These are phyloP conservation scores for Phalera bucephala DNA, from an alignment of 2,888 invertebrate species.

Conservation along the genomic window DNA sequence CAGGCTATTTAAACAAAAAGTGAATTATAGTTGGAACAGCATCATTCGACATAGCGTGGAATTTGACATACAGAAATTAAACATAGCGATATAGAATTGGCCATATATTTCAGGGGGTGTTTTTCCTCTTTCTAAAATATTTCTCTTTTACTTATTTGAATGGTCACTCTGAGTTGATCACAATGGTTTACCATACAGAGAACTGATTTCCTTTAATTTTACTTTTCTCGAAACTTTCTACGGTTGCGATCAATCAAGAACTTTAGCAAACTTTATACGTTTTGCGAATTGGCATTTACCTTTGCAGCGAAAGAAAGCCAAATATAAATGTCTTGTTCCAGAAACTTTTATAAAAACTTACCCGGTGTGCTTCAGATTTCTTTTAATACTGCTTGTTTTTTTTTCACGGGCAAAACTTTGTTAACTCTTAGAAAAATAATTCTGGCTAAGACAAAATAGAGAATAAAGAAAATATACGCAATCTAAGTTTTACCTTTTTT, in stretches of 20 bases:
- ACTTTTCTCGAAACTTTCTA: slow-evolving; percentile 1
- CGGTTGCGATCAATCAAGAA: slow-evolving; percentile 49
- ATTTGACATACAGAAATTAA: no score
- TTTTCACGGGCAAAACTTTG: slow-evolving; percentile 2
- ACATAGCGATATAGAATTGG: no score
- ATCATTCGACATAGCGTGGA: no score
- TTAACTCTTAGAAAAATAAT: neutral
- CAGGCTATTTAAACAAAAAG: no score
- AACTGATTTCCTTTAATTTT: neutral
- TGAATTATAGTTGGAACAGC: no score
- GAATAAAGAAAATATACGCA: no score
- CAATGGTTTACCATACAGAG: neutral
- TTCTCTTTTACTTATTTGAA: no score
- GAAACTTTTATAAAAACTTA: slow-evolving; percentile 42
- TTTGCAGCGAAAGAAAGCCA: slow-evolving; percentile 42
- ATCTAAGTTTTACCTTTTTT: no score
- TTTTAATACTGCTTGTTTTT: slow-evolving; percentile 4
- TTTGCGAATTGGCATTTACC: slow-evolving; percentile 53
- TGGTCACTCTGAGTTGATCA: neutral
- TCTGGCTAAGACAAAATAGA: no score
- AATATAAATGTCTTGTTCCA: slow-evolving; percentile 53
- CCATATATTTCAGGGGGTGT: no score
- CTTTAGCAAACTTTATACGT: slow-evolving; percentile 44
- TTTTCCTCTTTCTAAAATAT: no score
- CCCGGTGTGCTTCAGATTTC: slow-evolving; percentile 1